These are phyloP conservation scores for Pammene fasciana DNA, from an alignment of 2,888 invertebrate species.

Conservation along the genomic window DNA sequence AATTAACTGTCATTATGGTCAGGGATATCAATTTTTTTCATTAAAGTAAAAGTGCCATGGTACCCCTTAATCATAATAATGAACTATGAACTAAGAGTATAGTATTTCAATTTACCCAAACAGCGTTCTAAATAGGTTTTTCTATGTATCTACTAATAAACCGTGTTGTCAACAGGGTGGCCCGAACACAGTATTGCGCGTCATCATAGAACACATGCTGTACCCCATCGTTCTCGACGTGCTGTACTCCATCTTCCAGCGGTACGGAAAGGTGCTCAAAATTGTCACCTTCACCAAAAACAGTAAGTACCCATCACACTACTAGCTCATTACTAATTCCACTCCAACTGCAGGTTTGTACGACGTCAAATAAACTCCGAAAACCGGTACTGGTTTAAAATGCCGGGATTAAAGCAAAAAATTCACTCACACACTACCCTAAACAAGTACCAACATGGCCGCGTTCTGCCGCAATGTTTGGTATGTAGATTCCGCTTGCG, in stretches of 20 bases:
- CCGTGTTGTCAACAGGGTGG: constrained; percentile 87
- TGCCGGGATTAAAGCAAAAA: constrained; percentile 7
- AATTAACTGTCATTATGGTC: too few species aligned
- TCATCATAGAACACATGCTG: constrained; percentile 99
- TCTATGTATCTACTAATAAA: neutral
- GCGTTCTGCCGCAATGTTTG: constrained; percentile 19
- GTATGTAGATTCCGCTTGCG: constrained; percentile 18
- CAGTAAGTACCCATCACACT: constrained; percentile 87
- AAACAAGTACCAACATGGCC: neutral
- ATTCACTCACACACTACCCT: constrained; percentile 7
- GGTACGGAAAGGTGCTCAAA: constrained; percentile 99
- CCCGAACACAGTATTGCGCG: constrained; percentile 97
- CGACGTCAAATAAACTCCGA: neutral
- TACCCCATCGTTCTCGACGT: constrained; percentile 99
- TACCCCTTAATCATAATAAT: too few species aligned
- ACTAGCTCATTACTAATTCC: constrained; percentile 15
- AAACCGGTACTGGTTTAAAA: constrained; percentile 7
- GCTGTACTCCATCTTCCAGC: constrained; percentile 98
- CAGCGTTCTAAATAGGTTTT: neutral
- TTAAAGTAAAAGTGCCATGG: too few species aligned
- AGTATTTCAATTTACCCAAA: too few species aligned
- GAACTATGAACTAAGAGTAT: too few species aligned
- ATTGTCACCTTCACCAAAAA: constrained; percentile 99
- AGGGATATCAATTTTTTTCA: too few species aligned
- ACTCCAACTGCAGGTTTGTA: constrained; percentile 17